Evolutionary conservation across 2,797 vertebrate species (phyloP), one percentile per base, ranked within the genome.

Genomic region (Tamandua tetradactyla): DNA sequence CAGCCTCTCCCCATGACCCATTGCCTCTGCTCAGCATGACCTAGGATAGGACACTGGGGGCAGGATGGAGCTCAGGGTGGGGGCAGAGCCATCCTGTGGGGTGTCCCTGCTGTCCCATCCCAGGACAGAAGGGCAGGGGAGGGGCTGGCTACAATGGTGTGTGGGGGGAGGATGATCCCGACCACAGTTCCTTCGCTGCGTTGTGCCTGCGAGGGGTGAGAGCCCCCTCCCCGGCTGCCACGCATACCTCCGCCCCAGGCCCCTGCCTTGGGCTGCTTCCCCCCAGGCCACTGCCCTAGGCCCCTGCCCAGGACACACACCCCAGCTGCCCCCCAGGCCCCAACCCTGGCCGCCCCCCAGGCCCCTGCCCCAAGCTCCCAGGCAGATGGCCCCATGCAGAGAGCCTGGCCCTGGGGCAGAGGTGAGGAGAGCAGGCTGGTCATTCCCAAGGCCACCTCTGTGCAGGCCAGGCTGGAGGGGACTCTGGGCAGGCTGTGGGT

Each of bases 371-470:
- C 7, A 32, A 13, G 13, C 32, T 47, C 64, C 22, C 42, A 10
- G 66, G 37, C 37, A 25, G 61, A 5, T 32, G 72, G 59, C 44
- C 44, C 7, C 61, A 52, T 62, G 71, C 32, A 20, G 37, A 66
- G 27, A 27, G 32, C 23, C 1, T 12, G 74, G 57, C 47, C 32
- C 3, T 42, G 5, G 27, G 13, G 11, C 42, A 30, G 32, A 8
- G 10, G 18, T 22, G 11, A 17, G 71, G 7, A 55, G 18, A 52
- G 71, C 71, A 0, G 0, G 35, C 27, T 42, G 32, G 30, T 32
- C 30, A 75, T 49, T 44, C 49, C 42, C 15, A 97, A 97, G 95
- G 96, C 96, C 97, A 96, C 96, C 93, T 96, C 12, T 79, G 95
- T 92, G 92, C 71, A 52, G 68, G 92, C 59, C 15, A 30, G 9